Evolutionary conservation across 2,888 invertebrate species (phyloP), one percentile per base, ranked within the genome.

Genomic region (Pheosia gnoma): DNA sequence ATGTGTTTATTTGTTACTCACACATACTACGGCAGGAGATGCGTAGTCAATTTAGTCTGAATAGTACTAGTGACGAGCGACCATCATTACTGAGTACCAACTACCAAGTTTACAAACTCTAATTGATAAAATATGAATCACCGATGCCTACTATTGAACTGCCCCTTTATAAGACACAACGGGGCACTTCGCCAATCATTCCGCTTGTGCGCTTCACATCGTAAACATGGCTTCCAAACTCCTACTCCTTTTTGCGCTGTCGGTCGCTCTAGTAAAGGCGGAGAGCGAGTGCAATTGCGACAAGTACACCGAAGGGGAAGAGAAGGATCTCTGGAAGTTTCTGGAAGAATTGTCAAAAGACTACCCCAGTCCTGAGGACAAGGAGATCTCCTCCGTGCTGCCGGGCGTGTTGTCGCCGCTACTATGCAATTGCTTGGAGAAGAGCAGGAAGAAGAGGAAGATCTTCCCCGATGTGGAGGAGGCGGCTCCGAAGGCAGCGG

Each of bases 361-460:
- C 0, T 63, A 0, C 4, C 59, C 0, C 43, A 71, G 4, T 1
- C 11, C 53, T 4, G 69, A 68, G 0, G 66, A 74, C 0, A 63
- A 58, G 0, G 57, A 58, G 0, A 0, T 69, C 3, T 70, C 68
- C 38, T 70, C 78, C 0, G 82, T 79, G 0, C 52, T 69, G 0
- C 79, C 84, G 0, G 84, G 78, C 0, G 61, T 71, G 4, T 55
- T 83, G 9, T 74, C 74, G 2, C 78, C 80, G 6, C 68, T 77
- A 0, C 58, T 74, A 4, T 74, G 78, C 54, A 64, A 75, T 10
- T 83, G 83, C 54, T 61, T 70, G 4, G 74, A 77, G 39, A 78
- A 74, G 5, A 64, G 63, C 11, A 72, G 83, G 39, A 74, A 59
- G 62, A 83, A 80, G 59, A 66, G 83, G 49, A 79, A 67, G 57